Evolutionary conservation across 2,113 vertebrate species (phyloP).

Genomic region (Poeciliopsis retropinna): DNA sequence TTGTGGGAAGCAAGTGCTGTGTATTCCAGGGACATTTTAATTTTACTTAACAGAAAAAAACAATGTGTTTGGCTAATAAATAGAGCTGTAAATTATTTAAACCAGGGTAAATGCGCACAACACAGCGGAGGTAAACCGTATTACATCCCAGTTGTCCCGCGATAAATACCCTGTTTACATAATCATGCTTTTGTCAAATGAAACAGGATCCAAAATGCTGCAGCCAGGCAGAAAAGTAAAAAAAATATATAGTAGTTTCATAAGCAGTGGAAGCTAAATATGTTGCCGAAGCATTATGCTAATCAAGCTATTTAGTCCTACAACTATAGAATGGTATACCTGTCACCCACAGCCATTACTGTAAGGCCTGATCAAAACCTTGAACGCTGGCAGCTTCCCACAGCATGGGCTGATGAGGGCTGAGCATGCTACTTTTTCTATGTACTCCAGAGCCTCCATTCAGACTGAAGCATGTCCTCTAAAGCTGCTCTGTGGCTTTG

Average conservation of each 20-base stretch:
- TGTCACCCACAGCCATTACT: slow-evolving; percentile 72
- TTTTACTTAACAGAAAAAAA: slow-evolving; percentile 47
- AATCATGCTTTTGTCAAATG: slow-evolving; percentile 61
- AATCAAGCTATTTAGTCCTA: slow-evolving; percentile 72
- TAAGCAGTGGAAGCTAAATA: slow-evolving; percentile 43
- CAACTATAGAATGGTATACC: slow-evolving; percentile 62
- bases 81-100: slow-evolving; percentile 41
- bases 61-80: slow-evolving; percentile 51
- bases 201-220: slow-evolving; percentile 43
- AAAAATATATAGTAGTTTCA: slow-evolving; percentile 34
- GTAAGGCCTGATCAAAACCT: slow-evolving; percentile 75
- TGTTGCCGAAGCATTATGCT: slow-evolving; percentile 74
- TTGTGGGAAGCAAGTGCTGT: slow-evolving; percentile 55
- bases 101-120: slow-evolving; percentile 40
- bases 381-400: slow-evolving; percentile 69
- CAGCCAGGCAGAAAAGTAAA: slow-evolving; percentile 31
- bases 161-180: slow-evolving; percentile 69
- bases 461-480: slow-evolving; percentile 72
- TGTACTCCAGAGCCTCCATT: slow-evolving; percentile 65
- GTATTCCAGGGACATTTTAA: slow-evolving; percentile 60
- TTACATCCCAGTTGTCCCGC: slow-evolving; percentile 31
- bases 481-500: slow-evolving; percentile 72
- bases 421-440: slow-evolving; percentile 72
- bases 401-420: slow-evolving; percentile 65
- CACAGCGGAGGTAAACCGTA: slow-evolving; percentile 46